Evolutionary conservation across 2,888 invertebrate genomes (phyloP).

Genomic region (Microctonus hyperodae): DNA sequence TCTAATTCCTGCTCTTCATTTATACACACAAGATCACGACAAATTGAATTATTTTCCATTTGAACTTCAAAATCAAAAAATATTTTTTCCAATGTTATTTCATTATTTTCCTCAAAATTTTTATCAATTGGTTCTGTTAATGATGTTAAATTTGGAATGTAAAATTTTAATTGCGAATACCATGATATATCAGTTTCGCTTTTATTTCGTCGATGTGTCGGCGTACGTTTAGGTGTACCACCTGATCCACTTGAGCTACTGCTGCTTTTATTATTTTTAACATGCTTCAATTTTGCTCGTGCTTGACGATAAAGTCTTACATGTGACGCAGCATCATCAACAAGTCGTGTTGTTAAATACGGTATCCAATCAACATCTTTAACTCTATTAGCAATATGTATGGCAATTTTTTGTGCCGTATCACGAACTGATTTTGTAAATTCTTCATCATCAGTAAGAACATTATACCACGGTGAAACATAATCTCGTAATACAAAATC

Average conservation of each 20-base stretch:
- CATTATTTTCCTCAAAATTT: conserved; percentile 48
- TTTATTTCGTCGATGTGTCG: conserved; percentile 73
- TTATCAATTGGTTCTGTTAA: conserved; percentile 55
- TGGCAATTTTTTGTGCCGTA: conserved; percentile 75
- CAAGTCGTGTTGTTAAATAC: conserved; percentile 83
- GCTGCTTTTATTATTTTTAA: conserved; percentile 51
- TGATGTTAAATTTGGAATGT: conserved; percentile 61
- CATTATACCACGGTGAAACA: conserved; percentile 77
- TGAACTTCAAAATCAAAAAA: conserved; percentile 91
- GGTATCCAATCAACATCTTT: conserved; percentile 92
- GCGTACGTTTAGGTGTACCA: conserved; percentile 63
- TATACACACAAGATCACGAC: conserved; percentile 81
- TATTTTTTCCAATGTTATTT: conserved; percentile 70
- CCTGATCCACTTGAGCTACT: conserved; percentile 57
- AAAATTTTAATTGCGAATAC: conserved; percentile 73
- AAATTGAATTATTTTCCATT: conserved; percentile 80
- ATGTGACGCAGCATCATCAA: conserved; percentile 91
- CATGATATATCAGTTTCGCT: conserved; percentile 78
- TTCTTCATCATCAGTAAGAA: conserved; percentile 76
- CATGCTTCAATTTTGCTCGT: conserved; percentile 62
- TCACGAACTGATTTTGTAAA: conserved; percentile 75
- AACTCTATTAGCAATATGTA: conserved; percentile 70
- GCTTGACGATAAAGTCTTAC: conserved; percentile 86
- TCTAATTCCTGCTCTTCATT: conserved; percentile 75
- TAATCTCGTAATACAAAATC: conserved; percentile 83